phyloP scores from a whole-genome alignment of 2,797 vertebrate genomes.

The Garrulus glandarius region DNA sequence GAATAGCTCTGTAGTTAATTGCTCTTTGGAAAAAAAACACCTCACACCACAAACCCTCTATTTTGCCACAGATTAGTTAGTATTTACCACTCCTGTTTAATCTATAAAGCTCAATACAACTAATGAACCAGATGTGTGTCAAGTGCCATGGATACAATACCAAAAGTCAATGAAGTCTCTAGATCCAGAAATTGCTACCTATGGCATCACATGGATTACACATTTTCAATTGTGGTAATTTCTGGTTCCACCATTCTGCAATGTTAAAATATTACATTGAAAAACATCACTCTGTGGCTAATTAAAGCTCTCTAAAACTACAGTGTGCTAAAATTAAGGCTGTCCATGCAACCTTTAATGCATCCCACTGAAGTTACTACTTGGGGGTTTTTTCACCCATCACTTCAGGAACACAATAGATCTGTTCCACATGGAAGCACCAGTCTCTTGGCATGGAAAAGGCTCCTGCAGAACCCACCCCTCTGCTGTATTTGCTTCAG shows the following conservation, averaged over 20 bases:
- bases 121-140: neutral
- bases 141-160: neutral
- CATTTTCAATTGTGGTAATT: neutral
- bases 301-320: neutral
- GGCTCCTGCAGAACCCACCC: neutral
- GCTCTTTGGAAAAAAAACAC: neutral
- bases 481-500: neutral
- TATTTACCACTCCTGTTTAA: neutral
- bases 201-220: neutral
- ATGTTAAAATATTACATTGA: neutral
- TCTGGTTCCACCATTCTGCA: neutral
- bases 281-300: neutral
- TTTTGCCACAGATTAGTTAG: neutral
- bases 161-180: neutral
- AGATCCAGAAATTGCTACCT: neutral
- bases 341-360: neutral
- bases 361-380: neutral
- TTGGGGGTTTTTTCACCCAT: fast-evolving
- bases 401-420: neutral
- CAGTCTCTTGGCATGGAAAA: neutral
- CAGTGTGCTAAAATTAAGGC: neutral
- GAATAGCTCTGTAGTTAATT: neutral
- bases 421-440: neutral
- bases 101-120: neutral
- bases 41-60: neutral